Evolutionary conservation across 2,113 vertebrate species (phyloP), one percentile per base, ranked within the genome.

Genomic region (Lepisosteus osseus): DNA sequence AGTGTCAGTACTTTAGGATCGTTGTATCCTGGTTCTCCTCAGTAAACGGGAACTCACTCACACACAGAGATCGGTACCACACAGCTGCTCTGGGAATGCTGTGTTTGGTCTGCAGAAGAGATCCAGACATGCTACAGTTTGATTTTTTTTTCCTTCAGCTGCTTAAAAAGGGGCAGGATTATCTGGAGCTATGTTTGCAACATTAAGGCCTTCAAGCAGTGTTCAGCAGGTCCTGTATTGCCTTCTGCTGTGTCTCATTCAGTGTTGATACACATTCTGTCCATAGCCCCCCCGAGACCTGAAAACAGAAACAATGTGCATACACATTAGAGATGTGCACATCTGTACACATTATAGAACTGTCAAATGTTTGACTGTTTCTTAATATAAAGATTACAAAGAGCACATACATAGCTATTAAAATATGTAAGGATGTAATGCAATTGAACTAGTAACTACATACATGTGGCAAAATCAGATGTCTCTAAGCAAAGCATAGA

Each of bases 161-260:
- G 88, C 86, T 90, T 80, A 91, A 88, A 91, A 86, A 91, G 91
- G 65, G 90, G 88, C 90, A 91, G 92, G 78, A 93, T 92, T 93
- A 93, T 93, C 92, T 86, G 86, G 86, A 92, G 91, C 91, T 88
- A 88, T 83, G 89, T 89, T 68, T 88, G 89, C 89, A 87, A 72
- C 84, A 75, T 68, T 80, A 88, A 89, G 85, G 87, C 84, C 81
- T 88, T 97, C 95, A 99, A 80, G 94, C 96, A 73, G 94, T 90
- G 79, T 92, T 97, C 82, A 99, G 95, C 78, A 99, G 97, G 83
- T 96, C 95, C 85, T 97, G 95, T 79, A 99, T 92, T 84, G 97
- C 97, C 83, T 95, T 95, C 94, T 96, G 94, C 88, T 99, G 97
- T 51, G 90, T 92, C 74, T 97, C 94, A 78, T 90, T 97, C 80